These are phyloP conservation scores for Yponomeuta cagnagella DNA, from an alignment of 2,888 invertebrate genomes.

Conservation along the genomic window DNA sequence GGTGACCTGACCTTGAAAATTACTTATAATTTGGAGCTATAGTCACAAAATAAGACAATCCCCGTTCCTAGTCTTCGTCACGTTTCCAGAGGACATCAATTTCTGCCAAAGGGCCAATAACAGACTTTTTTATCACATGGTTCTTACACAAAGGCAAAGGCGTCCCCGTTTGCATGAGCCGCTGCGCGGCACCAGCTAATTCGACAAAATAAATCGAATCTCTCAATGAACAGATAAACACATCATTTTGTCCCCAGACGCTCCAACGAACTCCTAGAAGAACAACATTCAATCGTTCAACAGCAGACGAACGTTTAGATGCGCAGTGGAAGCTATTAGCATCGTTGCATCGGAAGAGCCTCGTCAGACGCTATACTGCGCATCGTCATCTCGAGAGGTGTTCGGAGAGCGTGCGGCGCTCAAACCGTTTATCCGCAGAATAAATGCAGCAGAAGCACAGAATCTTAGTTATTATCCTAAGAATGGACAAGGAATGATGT, in stretches of 20 bases:
- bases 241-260: background rate
- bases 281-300: background rate
- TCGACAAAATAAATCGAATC: no score
- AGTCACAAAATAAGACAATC: no score
- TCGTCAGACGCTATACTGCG: slow-evolving; percentile 42
- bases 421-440: background rate
- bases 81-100: no score
- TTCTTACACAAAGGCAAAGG: no score
- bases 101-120: no score
- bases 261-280: background rate
- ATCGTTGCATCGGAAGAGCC: slow-evolving; percentile 37
- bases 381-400: slow-evolving; percentile 58
- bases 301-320: background rate
- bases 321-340: slow-evolving; percentile 17
- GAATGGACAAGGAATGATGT: background rate
- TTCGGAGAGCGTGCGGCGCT: slow-evolving; percentile 36
- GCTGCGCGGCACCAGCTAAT: no score
- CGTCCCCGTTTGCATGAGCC: no score
- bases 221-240: no score
- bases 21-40: no score
- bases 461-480: background rate
- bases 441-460: background rate
- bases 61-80: no score
- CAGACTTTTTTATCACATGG: no score
- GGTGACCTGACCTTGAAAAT: no score